phyloP scores from a whole-genome alignment of 1,140 invertebrate species.

The Ceratoteleas bidentatus region DNA sequence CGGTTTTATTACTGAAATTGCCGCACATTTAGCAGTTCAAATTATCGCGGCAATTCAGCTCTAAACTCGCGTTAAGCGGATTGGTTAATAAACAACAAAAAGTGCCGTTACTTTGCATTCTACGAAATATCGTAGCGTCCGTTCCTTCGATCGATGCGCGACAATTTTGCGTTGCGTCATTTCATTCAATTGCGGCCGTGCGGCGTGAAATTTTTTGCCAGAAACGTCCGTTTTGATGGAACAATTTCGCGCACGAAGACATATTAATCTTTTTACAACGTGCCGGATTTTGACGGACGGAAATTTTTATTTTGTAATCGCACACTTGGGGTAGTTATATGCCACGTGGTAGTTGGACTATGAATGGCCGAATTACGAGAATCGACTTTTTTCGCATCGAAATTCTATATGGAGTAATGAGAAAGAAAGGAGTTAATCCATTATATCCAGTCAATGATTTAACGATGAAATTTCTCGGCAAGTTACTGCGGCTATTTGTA shows the following conservation, averaged over 20 bases:
- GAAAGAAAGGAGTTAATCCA: too few species aligned
- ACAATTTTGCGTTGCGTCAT: constrained; percentile 5
- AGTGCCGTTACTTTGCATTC: constrained; percentile 4
- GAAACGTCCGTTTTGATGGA: background rate
- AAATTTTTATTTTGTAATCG: too few species aligned
- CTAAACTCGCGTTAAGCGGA: constrained; percentile 2
- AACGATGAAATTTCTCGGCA: too few species aligned
- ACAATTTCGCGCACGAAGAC: background rate
- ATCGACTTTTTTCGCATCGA: too few species aligned
- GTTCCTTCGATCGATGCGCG: background rate
- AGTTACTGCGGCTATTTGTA: too few species aligned
- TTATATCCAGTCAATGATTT: too few species aligned
- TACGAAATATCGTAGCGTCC: background rate
- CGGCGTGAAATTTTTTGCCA: background rate
- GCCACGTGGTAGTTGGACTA: too few species aligned
- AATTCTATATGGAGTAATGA: too few species aligned
- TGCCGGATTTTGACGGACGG: background rate
- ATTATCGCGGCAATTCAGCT: background rate
- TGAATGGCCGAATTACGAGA: too few species aligned
- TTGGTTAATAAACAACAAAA: constrained; percentile 19
- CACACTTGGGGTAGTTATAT: too few species aligned
- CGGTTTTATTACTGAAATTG: constrained; percentile 10
- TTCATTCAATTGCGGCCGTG: background rate
- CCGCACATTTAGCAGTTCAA: background rate
- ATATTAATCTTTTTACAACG: background rate